Conservation (phyloP, 2,888 invertebrate species). For the Euplagia quadripunctaria region DNA sequence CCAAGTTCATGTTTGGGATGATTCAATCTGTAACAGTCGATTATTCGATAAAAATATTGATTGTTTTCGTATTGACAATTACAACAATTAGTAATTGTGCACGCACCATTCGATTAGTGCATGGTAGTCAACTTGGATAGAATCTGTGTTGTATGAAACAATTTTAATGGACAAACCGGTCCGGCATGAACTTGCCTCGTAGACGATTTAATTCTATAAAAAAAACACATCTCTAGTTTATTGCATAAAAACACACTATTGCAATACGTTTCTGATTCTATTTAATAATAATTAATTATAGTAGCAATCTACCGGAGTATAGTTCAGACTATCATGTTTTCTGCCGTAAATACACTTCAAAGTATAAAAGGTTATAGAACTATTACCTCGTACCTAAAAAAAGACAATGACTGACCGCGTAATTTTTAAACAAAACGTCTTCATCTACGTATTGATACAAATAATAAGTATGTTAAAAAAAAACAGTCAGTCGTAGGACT, state of each 20-base stretch:
- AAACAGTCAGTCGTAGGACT: too few relatives aligned
- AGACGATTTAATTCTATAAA: conserved; percentile 14
- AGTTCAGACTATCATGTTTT: too few relatives aligned
- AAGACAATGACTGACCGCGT: too few relatives aligned
- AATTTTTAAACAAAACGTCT: too few relatives aligned
- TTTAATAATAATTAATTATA: background rate
- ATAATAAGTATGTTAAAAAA: too few relatives aligned
- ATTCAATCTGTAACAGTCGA: conserved; percentile 47
- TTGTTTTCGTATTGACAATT: conserved; percentile 54
- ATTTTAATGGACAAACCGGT: conserved; percentile 52
- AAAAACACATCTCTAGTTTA: conserved; percentile 11
- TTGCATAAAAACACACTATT: background rate
- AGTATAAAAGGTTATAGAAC: too few relatives aligned
- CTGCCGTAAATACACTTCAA: background rate
- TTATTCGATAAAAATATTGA: conserved; percentile 47
- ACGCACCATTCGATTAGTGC: conserved; percentile 50
- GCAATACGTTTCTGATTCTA: background rate
- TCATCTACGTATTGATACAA: too few relatives aligned
- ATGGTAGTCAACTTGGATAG: conserved; percentile 45
- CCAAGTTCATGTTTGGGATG: conserved; percentile 22
- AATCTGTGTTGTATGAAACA: conserved; percentile 42
- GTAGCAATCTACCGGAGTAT: too few relatives aligned
- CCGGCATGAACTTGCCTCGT: conserved; percentile 36
- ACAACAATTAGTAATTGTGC: conserved; percentile 49
- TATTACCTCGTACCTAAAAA: too few relatives aligned